Evolutionary conservation across 1,140 invertebrate species (phyloP).

Genomic region (Zaprionus davidi): DNA sequence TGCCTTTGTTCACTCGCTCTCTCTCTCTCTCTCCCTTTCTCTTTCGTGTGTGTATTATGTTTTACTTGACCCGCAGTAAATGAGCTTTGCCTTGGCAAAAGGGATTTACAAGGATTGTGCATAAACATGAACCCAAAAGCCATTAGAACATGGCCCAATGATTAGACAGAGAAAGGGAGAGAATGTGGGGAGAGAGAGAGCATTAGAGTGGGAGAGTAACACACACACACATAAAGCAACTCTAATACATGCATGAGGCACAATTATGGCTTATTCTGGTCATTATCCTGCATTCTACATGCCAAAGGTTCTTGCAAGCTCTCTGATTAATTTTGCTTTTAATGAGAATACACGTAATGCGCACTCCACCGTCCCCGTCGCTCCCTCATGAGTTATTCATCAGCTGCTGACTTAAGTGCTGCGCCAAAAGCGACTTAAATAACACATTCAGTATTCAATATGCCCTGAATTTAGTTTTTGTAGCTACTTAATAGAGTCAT

Average conservation of each 20-base stretch:
- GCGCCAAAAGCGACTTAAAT: background rate
- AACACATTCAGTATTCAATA: background rate
- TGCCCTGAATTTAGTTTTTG: background rate
- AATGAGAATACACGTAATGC: slow-evolving; percentile 18
- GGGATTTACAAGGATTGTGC: slow-evolving; percentile 14
- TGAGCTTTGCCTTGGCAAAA: slow-evolving; percentile 22
- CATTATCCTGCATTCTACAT: slow-evolving; percentile 1
- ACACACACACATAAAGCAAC: too few species aligned
- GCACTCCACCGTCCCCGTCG: background rate
- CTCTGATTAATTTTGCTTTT: slow-evolving; percentile 28
- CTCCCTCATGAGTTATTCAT: background rate
- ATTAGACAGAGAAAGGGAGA: slow-evolving; percentile 5
- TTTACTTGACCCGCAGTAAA: slow-evolving; percentile 22
- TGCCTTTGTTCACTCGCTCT: background rate
- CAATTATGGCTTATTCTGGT: slow-evolving; percentile 13
- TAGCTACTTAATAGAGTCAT: background rate
- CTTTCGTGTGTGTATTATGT: background rate
- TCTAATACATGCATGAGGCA: background rate
- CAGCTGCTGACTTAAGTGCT: background rate
- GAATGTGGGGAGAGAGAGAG: background rate
- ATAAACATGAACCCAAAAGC: slow-evolving; percentile 7
- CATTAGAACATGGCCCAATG: slow-evolving; percentile 15
- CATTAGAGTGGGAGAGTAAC: background rate
- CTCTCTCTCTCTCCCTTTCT: background rate
- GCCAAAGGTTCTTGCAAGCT: background rate